Evolutionary conservation across 2,888 invertebrate genomes (phyloP).

Genomic region (Graphium colonna): DNA sequence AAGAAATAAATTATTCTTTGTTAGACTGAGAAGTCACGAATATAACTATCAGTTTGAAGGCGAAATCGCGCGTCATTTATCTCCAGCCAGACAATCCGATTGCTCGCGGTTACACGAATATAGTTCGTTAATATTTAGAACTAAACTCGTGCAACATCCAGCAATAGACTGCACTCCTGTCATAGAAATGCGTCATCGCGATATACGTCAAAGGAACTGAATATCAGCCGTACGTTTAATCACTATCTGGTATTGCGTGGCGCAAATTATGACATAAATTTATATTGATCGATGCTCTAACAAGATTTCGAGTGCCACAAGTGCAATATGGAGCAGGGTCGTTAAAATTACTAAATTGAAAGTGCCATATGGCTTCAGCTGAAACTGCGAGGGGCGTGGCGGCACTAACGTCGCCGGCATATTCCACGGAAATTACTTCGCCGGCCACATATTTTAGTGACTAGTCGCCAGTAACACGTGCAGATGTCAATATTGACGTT

Average conservation of each 20-base stretch:
- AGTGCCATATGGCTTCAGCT: constrained; percentile 3
- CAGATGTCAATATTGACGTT: not conserved
- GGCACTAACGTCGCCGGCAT: not conserved
- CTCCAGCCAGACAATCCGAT: constrained; percentile 53
- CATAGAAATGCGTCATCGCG: constrained; percentile 40
- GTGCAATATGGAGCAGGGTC: not conserved
- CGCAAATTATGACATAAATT: constrained; percentile 15
- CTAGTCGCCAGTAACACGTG: not conserved
- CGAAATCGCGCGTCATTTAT: constrained; percentile 60
- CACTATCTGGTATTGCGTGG: constrained; percentile 24
- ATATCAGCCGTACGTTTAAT: constrained; percentile 23
- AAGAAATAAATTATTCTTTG: constrained; percentile 55
- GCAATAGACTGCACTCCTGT: constrained; percentile 37
- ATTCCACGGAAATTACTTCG: not conserved
- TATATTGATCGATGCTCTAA: not conserved
- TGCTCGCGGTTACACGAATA: constrained; percentile 42
- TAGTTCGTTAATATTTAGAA: constrained; percentile 46
- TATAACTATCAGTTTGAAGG: constrained; percentile 59
- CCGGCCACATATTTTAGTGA: not conserved
- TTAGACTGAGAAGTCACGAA: constrained; percentile 64
- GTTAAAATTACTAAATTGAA: constrained; percentile 7
- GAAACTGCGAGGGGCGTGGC: not conserved
- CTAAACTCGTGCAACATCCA: constrained; percentile 31
- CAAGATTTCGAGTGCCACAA: not conserved
- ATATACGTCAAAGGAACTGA: constrained; percentile 35